Evolutionary conservation across 2,113 vertebrate genomes (phyloP).

Genomic region (Zosterops japonicus): DNA sequence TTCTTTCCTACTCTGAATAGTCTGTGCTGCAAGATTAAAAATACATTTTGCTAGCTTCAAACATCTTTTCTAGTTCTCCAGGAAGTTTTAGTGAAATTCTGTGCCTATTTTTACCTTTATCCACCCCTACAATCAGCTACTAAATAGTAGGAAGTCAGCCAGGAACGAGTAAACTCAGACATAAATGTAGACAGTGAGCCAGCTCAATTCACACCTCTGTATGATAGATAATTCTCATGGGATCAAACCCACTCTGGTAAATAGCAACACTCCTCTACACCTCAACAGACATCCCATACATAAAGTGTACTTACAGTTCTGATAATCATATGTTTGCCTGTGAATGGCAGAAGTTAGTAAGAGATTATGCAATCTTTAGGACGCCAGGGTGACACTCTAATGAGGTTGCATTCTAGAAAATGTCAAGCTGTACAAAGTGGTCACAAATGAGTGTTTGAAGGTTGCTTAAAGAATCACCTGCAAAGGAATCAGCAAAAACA

Average conservation of each 20-base stretch:
- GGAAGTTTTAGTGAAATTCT: neutral
- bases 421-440: neutral
- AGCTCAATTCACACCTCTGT: neutral
- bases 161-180: neutral
- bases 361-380: neutral
- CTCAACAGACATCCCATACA: neutral
- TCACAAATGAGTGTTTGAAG: neutral
- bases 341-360: neutral
- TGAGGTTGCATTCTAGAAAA: neutral
- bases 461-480: rapidly evolving
- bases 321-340: neutral
- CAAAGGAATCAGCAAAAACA: neutral
- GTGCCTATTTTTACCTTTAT: neutral
- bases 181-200: neutral
- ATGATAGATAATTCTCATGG: neutral
- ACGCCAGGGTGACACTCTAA: neutral
- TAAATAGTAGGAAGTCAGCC: neutral
- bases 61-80: neutral
- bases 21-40: neutral
- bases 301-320: neutral
- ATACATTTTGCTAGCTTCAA: neutral
- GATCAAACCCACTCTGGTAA: neutral
- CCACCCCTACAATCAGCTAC: neutral
- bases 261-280: neutral
- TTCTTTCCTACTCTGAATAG: neutral